A percentile compares a stretch with the other conserved stretches of the same genome.
phyloP scores from a whole-genome alignment of 1,140 invertebrate genomes.

The Frieseomelitta varia region DNA sequence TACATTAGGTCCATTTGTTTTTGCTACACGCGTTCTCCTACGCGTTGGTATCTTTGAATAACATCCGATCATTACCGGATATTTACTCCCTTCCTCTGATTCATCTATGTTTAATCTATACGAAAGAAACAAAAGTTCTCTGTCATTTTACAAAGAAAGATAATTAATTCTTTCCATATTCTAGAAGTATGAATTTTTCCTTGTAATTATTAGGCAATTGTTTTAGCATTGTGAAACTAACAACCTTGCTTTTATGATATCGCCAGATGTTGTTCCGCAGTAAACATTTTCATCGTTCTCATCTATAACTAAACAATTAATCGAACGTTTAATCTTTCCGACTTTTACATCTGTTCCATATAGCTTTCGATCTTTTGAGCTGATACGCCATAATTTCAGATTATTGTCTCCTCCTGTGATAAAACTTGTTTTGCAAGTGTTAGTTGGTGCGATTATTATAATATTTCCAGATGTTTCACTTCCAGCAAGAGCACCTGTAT shows the following conservation, averaged over 20 bases:
- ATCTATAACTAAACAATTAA: slow-evolving; percentile 86
- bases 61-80: slow-evolving; percentile 86
- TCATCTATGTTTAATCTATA: slow-evolving; percentile 84
- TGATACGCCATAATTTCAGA: slow-evolving; percentile 89
- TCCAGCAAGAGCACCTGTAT: slow-evolving; percentile 82
- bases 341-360: slow-evolving; percentile 87
- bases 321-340: slow-evolving; percentile 86
- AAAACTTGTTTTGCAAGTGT: slow-evolving; percentile 84
- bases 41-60: slow-evolving; percentile 84
- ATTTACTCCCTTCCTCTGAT: slow-evolving; percentile 80
- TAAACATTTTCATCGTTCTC: slow-evolving; percentile 88
- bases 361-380: slow-evolving; percentile 87
- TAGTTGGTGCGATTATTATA: slow-evolving; percentile 83
- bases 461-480: slow-evolving; percentile 87
- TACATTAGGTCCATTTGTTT: slow-evolving; percentile 74
- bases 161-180: background rate
- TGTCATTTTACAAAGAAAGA: background rate
- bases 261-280: slow-evolving; percentile 92
- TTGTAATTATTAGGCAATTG: too few relatives aligned
- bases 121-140: background rate
- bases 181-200: too few relatives aligned
- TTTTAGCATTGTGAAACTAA: background rate
- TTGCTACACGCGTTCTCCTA: slow-evolving; percentile 74
- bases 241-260: slow-evolving; percentile 84
- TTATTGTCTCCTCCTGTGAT: slow-evolving; percentile 89